Conservation (phyloP, 2,888 invertebrate species). For the Chloroclystis v-ata region DNA sequence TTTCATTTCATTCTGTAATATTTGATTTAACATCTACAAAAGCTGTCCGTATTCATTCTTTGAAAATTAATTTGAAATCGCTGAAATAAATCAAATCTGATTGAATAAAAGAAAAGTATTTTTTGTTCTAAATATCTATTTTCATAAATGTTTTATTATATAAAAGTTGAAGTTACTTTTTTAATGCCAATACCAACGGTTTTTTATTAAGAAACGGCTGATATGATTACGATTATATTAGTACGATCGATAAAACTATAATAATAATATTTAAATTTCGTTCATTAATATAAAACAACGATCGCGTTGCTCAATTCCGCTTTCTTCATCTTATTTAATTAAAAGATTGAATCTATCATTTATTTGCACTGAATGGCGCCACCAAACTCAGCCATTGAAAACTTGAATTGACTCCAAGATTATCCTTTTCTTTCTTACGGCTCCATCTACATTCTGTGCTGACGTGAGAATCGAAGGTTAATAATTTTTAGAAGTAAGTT, state of each 20-base stretch:
- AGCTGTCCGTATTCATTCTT: constrained; percentile 38
- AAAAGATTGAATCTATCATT: background rate
- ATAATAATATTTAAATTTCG: too few relatives aligned
- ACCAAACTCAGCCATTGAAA: constrained; percentile 4
- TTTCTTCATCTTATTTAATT: background rate
- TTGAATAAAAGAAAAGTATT: constrained; percentile 5
- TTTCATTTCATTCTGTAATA: constrained; percentile 39
- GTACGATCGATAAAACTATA: too few relatives aligned
- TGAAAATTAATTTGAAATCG: constrained; percentile 38
- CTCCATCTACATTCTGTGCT: constrained; percentile 22
- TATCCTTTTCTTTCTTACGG: constrained; percentile 24
- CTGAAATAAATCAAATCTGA: constrained; percentile 16
- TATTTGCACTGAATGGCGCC: background rate
- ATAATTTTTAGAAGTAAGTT: constrained; percentile 51
- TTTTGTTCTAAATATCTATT: background rate
- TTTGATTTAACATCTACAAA: constrained; percentile 41
- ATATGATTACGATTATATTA: too few relatives aligned
- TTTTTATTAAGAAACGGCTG: too few relatives aligned
- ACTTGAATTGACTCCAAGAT: constrained; percentile 19
- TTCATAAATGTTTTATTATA: too few relatives aligned
- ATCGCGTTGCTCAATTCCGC: too few relatives aligned
- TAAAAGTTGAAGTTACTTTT: background rate
- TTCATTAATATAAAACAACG: too few relatives aligned
- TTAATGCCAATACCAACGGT: too few relatives aligned
- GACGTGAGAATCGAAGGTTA: constrained; percentile 39